Percentiles rank a stretch among this genome's conserved stretches.
These are phyloP conservation scores for Molanna angustata DNA, from an alignment of 2,888 invertebrate species.

Conservation along the genomic window DNA sequence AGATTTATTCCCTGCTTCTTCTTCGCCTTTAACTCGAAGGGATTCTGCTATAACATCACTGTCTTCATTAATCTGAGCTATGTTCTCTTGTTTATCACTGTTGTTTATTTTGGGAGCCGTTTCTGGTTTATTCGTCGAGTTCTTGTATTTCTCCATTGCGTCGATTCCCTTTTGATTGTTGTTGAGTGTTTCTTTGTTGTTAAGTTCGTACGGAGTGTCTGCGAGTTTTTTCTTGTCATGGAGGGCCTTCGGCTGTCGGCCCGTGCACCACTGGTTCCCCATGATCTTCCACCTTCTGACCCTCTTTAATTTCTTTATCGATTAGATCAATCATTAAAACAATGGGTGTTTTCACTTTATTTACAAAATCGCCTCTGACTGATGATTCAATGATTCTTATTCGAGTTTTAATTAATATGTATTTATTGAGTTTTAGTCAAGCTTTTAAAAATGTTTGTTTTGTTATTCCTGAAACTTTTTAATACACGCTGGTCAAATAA, in stretches of 20 bases:
- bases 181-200: slow-evolving; percentile 9
- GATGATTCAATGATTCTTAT: no score
- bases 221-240: slow-evolving; percentile 3
- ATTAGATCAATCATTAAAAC: no score
- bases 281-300: slow-evolving; percentile 23
- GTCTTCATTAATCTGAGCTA: not conserved
- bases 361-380: not conserved
- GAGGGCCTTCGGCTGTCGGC: slow-evolving; percentile 18
- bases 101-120: not conserved
- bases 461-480: no score
- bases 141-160: not conserved
- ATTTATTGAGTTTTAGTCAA: no score
- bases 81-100: not conserved
- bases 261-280: slow-evolving; percentile 32
- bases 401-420: no score
- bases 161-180: slow-evolving; percentile 9
- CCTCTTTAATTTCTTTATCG: no score
- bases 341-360: not conserved
- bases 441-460: no score
- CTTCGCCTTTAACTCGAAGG: no score
- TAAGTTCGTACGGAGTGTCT: slow-evolving; percentile 12
- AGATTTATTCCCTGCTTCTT: no score
- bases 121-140: not conserved
- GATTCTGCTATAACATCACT: no score
- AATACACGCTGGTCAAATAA: no score